These are phyloP conservation scores for Myotis davidii DNA, from an alignment of 2,113 vertebrate genomes.

Conservation along the genomic window DNA sequence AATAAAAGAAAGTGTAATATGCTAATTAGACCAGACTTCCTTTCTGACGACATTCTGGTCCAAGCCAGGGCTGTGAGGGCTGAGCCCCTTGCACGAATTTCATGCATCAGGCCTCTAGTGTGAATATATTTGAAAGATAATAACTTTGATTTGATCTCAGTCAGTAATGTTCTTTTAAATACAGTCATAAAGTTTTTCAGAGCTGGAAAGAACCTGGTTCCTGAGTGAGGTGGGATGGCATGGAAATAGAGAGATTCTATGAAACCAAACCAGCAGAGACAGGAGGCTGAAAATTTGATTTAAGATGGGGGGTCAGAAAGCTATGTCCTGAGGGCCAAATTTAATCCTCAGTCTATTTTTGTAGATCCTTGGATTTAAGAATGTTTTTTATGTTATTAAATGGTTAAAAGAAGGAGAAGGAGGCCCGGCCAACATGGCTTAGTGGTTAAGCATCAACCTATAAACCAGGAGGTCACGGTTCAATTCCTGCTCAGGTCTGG, in stretches of 20 bases:
- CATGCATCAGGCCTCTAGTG: neutral
- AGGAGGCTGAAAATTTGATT: neutral
- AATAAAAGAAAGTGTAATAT: too few relatives aligned
- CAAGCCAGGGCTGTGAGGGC: too few relatives aligned
- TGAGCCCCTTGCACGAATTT: too few relatives aligned
- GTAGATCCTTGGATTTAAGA: neutral
- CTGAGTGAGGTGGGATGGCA: neutral
- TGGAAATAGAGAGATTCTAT: neutral
- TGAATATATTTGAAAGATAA: constrained; percentile 73
- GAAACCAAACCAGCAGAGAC: neutral
- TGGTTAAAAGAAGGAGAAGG: neutral
- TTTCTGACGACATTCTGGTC: too few relatives aligned
- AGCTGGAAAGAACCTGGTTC: neutral
- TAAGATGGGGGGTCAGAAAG: neutral
- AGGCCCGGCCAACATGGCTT: too few relatives aligned
- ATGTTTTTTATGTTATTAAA: constrained; percentile 16
- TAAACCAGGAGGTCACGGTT: too few relatives aligned
- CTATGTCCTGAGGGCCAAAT: neutral
- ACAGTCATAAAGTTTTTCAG: constrained; percentile 4
- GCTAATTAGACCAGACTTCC: too few relatives aligned
- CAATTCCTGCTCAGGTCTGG: too few relatives aligned
- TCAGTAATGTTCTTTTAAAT: constrained; percentile 66
- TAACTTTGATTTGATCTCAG: constrained; percentile 74
- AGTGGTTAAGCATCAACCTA: too few relatives aligned
- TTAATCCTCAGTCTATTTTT: constrained; percentile 14